These are phyloP conservation scores for Vireo altiloquus DNA, from an alignment of 2,113 vertebrate species.

Conservation along the genomic window DNA sequence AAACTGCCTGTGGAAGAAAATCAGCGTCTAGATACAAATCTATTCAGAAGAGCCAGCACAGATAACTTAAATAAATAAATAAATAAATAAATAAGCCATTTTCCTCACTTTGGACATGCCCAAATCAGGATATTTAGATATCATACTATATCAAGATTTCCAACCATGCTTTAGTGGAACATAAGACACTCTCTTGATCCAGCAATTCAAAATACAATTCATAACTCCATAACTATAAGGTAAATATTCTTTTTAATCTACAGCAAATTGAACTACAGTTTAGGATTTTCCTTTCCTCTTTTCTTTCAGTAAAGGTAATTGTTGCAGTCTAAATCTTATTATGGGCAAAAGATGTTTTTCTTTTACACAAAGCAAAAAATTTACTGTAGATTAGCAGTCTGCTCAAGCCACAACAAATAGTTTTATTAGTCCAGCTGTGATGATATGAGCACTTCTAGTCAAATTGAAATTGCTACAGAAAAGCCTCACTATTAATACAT, in stretches of 20 bases:
- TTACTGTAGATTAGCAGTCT: neutral
- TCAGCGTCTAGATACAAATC: neutral
- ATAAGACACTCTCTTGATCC: neutral
- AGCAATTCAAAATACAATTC: neutral
- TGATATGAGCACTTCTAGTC: neutral
- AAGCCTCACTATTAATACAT: neutral
- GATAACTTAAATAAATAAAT: neutral
- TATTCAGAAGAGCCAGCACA: neutral
- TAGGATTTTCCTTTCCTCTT: neutral
- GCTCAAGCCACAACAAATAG: neutral
- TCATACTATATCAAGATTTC: neutral
- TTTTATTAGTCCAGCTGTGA: neutral
- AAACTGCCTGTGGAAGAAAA: neutral
- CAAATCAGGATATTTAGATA: neutral
- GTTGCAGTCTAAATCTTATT: neutral
- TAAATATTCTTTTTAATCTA: neutral
- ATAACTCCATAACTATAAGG: neutral
- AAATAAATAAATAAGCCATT: rapidly evolving
- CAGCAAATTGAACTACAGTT: neutral
- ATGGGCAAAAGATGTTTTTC: neutral
- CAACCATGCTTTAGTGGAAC: neutral
- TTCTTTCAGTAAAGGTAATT: neutral
- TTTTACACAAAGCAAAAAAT: neutral
- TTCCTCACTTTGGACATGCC: neutral
- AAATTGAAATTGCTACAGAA: neutral